Evolutionary conservation across 2,888 invertebrate genomes (phyloP), one percentile per base, ranked within the genome.

Genomic region (Brenthis daphne): DNA sequence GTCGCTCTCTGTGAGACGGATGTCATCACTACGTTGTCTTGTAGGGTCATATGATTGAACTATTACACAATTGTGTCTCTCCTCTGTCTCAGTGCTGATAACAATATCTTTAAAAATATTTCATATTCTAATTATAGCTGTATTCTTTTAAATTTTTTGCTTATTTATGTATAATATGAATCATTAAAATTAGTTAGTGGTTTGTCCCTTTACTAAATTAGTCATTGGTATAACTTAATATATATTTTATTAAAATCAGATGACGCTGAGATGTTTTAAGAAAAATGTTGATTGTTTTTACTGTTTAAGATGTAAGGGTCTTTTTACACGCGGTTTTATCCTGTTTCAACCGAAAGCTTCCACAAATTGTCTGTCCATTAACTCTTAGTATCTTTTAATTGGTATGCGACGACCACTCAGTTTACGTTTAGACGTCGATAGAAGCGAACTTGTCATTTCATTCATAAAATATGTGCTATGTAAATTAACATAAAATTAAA

Each of bases 261-360:
- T 43, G 37, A 43, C 37, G 50, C 6, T 60, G 48, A 50, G 4
- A 33, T 20, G 16, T 20, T 56, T 56, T 20, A 55, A 53, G 54
- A 60, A 57, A 58, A 64, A 50, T 48, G 56, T 60, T 13, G 47
- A 70, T 47, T 68, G 64, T 69, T 29, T 20, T 29, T 64, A 66
- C 33, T 11, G 11, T 43, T 43, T 43, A 56, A 69, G 65, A 63
- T 66, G 56, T 69, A 51, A 64, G 33, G 55, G 48, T 54, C 29
- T 24, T 64, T 70, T 78, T 73, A 68, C 71, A 79, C 82, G 84
- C 90, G 85, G 92, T 85, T 88, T 82, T 85, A 92, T 91, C 92
- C 90, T 88, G 92, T 92, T 92, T 77, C 64, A 92, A 91, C 90
- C 86, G 85, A 88, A 86, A 87, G 79, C 78, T 80, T 84, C 82